phyloP scores from a whole-genome alignment of 2,888 invertebrate genomes.

The Pterobdella sp. region DNA sequence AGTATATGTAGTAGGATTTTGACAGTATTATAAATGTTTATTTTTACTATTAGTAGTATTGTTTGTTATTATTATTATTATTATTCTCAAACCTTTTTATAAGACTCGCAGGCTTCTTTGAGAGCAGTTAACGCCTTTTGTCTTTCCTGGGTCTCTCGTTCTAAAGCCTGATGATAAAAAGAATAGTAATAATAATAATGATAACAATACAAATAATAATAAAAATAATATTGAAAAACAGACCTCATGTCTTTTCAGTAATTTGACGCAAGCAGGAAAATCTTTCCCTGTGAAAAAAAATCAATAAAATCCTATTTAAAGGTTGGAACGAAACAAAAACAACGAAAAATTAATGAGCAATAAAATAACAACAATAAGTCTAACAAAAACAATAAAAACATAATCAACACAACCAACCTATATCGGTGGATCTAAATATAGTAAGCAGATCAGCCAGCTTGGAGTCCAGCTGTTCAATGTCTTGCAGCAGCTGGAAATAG shows the following conservation, averaged over 20 bases:
- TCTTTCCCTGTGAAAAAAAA: constrained; percentile 64
- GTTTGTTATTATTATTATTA: too few species aligned
- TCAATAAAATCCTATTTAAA: not conserved
- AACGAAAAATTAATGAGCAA: not conserved
- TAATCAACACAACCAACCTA: constrained; percentile 51
- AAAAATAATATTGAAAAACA: too few species aligned
- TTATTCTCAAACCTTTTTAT: too few species aligned
- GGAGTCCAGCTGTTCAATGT: constrained; percentile 92
- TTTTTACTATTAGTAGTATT: too few species aligned
- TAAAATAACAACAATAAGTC: not conserved
- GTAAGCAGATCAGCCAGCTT: constrained; percentile 92
- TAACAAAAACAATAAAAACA: not conserved
- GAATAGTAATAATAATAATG: too few species aligned
- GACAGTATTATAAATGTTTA: too few species aligned
- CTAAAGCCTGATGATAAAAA: too few species aligned
- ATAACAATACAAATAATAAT: too few species aligned
- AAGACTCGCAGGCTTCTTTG: too few species aligned
- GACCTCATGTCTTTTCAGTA: constrained; percentile 86
- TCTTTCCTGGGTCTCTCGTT: too few species aligned
- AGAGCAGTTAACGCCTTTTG: too few species aligned
- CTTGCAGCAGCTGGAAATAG: constrained; percentile 88
- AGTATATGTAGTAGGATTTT: too few species aligned
- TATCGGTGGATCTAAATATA: constrained; percentile 82
- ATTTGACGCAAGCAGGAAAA: constrained; percentile 74
- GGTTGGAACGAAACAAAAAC: not conserved